Percentiles rank a stretch among this genome's conserved stretches.
Conservation (phyloP, 2,797 vertebrate species). For the Thaleichthys pacificus region DNA sequence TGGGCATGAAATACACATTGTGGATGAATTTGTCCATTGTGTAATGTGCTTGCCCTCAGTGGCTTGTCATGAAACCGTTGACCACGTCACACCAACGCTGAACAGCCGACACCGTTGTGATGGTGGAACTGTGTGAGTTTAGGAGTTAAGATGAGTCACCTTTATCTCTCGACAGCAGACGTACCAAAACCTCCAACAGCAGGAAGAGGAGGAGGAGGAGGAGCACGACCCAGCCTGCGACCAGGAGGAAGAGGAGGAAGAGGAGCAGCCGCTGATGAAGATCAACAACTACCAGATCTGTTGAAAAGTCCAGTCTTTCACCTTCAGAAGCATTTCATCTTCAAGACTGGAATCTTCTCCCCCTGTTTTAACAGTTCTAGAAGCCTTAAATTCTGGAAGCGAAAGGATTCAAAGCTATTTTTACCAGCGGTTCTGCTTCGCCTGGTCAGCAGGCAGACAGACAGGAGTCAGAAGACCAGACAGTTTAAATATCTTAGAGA, state of each 20-base stretch:
- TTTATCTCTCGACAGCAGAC: slow-evolving; percentile 50
- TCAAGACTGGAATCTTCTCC: slow-evolving; percentile 18
- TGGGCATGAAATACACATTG: no score
- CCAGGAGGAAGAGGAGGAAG: slow-evolving; percentile 80
- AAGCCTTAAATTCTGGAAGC: slow-evolving; percentile 18
- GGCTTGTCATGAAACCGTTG: no score
- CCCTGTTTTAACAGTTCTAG: slow-evolving; percentile 18
- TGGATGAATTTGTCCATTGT: no score
- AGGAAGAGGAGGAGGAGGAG: slow-evolving; percentile 71
- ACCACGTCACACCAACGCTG: no score
- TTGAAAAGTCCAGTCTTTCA: slow-evolving; percentile 54
- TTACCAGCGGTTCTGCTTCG: slow-evolving; percentile 21
- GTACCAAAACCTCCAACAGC: slow-evolving; percentile 75
- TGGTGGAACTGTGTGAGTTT: no score
- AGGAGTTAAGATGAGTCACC: no score
- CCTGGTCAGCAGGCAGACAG: slow-evolving; percentile 7
- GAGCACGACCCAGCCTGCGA: slow-evolving; percentile 76
- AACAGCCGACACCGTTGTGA: no score
- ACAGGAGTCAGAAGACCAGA: slow-evolving; percentile 59
- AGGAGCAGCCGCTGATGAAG: slow-evolving; percentile 84
- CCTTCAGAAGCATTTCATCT: slow-evolving; percentile 9
- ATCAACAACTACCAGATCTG: slow-evolving; percentile 97
- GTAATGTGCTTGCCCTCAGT: no score
- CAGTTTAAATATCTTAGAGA: slow-evolving; percentile 52
- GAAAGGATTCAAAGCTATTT: slow-evolving; percentile 42